These are phyloP conservation scores for Plutella xylostella DNA, from an alignment of 2,888 invertebrate species.

Conservation along the genomic window DNA sequence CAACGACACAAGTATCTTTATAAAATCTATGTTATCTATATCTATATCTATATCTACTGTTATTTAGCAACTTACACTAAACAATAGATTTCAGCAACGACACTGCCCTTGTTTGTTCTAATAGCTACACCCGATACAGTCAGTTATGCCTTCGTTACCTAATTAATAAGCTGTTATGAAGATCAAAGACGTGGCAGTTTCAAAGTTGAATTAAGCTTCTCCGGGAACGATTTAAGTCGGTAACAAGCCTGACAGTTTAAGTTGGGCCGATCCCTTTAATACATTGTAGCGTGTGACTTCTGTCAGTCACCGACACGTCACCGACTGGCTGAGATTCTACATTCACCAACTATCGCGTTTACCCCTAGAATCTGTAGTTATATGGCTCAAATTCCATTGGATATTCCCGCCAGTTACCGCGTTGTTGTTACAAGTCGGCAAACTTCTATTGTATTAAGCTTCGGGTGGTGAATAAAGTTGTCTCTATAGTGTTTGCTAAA, in stretches of 20 bases:
- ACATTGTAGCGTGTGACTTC: slow-evolving; percentile 44
- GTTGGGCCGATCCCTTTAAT: slow-evolving; percentile 40
- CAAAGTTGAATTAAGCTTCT: slow-evolving; percentile 42
- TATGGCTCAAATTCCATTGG: neutral
- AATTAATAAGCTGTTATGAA: slow-evolving; percentile 59
- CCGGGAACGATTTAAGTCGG: slow-evolving; percentile 6
- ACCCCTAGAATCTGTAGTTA: neutral
- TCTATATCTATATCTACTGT: too few species aligned
- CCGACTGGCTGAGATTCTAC: slow-evolving; percentile 2
- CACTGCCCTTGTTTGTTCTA: neutral
- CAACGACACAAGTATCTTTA: too few species aligned
- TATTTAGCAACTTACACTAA: neutral
- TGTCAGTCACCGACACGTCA: slow-evolving; percentile 46
- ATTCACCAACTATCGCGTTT: neutral
- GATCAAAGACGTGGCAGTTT: slow-evolving; percentile 53
- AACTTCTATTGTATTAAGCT: slow-evolving; percentile 49
- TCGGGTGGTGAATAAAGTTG: slow-evolving; percentile 52
- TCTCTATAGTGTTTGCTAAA: slow-evolving; percentile 53
- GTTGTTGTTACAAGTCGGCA: slow-evolving; percentile 23
- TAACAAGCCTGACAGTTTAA: slow-evolving; percentile 51
- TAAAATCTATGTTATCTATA: too few species aligned
- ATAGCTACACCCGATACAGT: slow-evolving; percentile 26
- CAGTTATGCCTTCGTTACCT: slow-evolving; percentile 47
- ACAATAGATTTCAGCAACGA: neutral
- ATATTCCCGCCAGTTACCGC: slow-evolving; percentile 21